These are phyloP conservation scores for Cladorhizidae sp. DNA, from an alignment of 37 sponge, comb jelly and placozoan genomes.

Conservation along the genomic window DNA sequence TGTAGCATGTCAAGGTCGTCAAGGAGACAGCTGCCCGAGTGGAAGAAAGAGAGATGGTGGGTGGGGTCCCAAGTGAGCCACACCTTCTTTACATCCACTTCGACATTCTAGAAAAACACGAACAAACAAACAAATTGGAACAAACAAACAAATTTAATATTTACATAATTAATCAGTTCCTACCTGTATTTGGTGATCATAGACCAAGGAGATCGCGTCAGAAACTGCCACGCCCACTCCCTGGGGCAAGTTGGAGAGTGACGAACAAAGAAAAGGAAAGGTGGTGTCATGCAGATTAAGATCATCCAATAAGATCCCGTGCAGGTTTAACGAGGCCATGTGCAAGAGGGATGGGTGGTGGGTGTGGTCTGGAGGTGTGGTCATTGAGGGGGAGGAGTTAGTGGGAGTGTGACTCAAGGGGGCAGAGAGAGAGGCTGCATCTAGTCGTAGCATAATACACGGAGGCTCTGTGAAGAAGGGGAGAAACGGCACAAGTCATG, in stretches of 20 bases:
- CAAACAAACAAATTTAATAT: not conserved
- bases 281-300: not conserved
- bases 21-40: constrained; percentile 15
- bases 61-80: constrained; percentile 57
- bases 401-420: not conserved
- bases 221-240: constrained; percentile 39
- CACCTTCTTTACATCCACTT: constrained; percentile 13
- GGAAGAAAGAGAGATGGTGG: constrained; percentile 43
- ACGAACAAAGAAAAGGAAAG: constrained; percentile 35
- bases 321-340: constrained; percentile 25
- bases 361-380: not conserved
- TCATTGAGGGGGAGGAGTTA: not conserved
- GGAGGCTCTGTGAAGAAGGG: constrained; percentile 33
- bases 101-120: constrained; percentile 5
- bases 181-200: constrained; percentile 34
- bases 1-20: constrained; percentile 3
- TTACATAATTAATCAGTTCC: not conserved
- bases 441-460: constrained; percentile 47
- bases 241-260: constrained; percentile 25
- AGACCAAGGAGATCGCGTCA: not conserved
- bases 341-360: not conserved
- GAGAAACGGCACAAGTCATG: not conserved
- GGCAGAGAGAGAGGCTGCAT: constrained; percentile 29
- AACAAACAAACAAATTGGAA: not conserved
- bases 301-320: constrained; percentile 47